Percentiles rank a stretch among this genome's conserved stretches.
Conservation (phyloP, 2,113 vertebrate species). For the Phrynosoma blainvillii region DNA sequence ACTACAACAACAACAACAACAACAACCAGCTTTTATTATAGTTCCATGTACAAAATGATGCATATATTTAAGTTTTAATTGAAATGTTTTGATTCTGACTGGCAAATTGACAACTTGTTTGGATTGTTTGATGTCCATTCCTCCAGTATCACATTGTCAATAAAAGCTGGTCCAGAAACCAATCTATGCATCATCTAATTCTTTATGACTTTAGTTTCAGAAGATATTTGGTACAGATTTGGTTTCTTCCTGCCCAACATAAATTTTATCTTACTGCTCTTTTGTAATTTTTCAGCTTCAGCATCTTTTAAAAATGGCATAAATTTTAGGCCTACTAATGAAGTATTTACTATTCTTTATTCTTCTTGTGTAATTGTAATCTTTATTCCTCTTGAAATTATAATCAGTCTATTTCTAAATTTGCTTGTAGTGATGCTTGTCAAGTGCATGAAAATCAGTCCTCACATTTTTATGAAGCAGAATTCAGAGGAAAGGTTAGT, state of each 20-base stretch:
- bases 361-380: conserved; percentile 33
- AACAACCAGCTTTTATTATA: neutral
- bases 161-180: neutral
- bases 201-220: neutral
- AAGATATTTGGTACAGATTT: neutral
- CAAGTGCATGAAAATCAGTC: neutral
- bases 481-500: neutral
- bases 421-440: conserved; percentile 49
- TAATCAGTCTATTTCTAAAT: conserved; percentile 21
- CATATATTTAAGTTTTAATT: neutral
- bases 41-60: neutral
- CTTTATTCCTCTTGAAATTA: conserved; percentile 47
- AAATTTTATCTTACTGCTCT: neutral
- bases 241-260: neutral
- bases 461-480: conserved; percentile 4
- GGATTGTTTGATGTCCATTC: neutral
- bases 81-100: neutral
- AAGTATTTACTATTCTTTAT: conserved; percentile 41
- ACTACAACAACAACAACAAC: too few relatives aligned
- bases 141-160: neutral
- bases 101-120: neutral
- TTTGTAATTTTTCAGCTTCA: neutral
- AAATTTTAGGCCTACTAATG: conserved; percentile 23
- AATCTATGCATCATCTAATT: neutral
- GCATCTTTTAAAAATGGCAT: neutral